These are phyloP conservation scores for Haemorhous mexicanus DNA, from an alignment of 2,113 vertebrate species.

Conservation along the genomic window DNA sequence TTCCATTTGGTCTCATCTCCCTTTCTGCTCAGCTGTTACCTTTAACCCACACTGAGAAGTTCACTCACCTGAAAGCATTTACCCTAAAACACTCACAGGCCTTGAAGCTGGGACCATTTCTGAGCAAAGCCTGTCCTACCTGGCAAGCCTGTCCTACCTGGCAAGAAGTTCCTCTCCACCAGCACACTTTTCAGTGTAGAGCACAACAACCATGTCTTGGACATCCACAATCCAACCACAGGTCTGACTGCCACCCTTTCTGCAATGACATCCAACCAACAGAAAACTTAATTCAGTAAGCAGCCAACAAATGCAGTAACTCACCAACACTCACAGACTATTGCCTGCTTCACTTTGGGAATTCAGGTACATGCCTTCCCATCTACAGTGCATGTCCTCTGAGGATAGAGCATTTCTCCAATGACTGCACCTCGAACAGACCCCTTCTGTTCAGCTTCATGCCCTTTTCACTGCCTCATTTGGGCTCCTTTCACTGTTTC, in stretches of 20 bases:
- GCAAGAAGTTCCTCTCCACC: neutral
- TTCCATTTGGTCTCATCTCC: too few relatives aligned
- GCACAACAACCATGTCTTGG: neutral
- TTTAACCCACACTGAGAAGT: neutral
- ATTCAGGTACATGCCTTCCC: fast-evolving
- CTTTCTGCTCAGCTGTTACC: neutral
- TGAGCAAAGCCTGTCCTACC: neutral
- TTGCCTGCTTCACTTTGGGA: neutral
- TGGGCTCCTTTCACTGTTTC: neutral
- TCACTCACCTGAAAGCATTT: neutral
- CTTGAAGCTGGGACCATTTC: neutral
- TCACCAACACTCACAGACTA: neutral
- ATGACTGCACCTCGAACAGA: neutral
- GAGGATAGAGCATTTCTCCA: neutral
- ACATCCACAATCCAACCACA: neutral
- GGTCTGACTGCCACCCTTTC: neutral
- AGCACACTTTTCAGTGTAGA: fast-evolving
- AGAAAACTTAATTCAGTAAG: neutral
- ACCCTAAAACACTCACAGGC: neutral
- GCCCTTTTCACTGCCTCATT: neutral
- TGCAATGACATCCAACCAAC: neutral
- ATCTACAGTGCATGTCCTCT: fast-evolving
- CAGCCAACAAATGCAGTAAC: neutral
- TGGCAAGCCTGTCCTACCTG: neutral
- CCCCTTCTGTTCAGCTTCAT: neutral